Base-by-base conservation (phyloP, 2,113 vertebrate genomes). In the Actenoides hombroni region DNA sequence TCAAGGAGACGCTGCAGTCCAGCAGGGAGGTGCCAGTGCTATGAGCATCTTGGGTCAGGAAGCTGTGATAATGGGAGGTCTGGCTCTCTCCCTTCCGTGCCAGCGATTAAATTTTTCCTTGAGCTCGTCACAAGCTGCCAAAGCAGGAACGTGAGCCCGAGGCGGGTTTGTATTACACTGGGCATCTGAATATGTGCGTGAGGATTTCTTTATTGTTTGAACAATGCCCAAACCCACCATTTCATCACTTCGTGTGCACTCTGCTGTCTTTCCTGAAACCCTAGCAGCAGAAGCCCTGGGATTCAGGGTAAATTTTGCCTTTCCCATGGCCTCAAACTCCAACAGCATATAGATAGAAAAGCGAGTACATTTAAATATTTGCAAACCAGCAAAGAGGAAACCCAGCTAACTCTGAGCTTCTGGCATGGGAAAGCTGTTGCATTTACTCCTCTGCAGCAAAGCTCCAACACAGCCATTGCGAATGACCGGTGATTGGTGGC, bases 401-500 rank as follows among this genome's bases (percentile, higher is more conserved):
- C 25, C 3, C 70, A 68, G 16, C 33, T 18, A 17, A 8, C 9
- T 13, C 39, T 37, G 61, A 40, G 19, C n/a, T 85, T 23, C 71
- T 19, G 67, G 20, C 1, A 4, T 1, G 5, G 37, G 31, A 74
- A 61, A 79, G 54, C 3, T 6, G 17, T 33, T 63, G 61, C 29
- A 60, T 61, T 46, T 19, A 25, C 37, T 21, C 40, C 16, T 35
- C 53, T 23, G 26, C 73, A 68, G 65, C 63, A 79, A 28, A 82
- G 35, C 59, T n/a, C 39, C 14, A 5, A 9, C 54, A 24, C 37
- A 54, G 75, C 21, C 9, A 1, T 11, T 11, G 31, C 4, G 15
- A 78, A 23, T 0, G 1, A 42, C 57, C 39, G 61, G 37, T 14
- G 40, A 59, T 39, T 0, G 0, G 42, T 1, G 1, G 37, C 3